Evolutionary conservation across 2,113 vertebrate genomes (phyloP).

Genomic region (Amphiprion ocellaris): DNA sequence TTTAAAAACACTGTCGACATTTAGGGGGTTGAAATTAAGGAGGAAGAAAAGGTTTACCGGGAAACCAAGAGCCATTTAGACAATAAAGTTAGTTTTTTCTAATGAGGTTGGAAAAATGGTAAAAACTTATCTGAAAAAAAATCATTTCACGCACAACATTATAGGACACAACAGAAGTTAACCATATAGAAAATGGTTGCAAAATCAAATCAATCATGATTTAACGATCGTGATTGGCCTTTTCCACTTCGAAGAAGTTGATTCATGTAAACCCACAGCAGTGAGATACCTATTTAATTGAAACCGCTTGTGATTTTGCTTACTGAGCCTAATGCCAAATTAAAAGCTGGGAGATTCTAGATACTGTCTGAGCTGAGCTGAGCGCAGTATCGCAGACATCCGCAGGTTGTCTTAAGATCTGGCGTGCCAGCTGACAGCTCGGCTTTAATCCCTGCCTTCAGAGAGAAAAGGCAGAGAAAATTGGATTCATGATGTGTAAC

Average conservation of each 20-base stretch:
- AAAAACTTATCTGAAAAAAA: neutral
- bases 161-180: slow-evolving; percentile 1
- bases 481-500: slow-evolving; percentile 84
- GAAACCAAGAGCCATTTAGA: slow-evolving; percentile 42
- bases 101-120: neutral
- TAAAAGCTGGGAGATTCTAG: slow-evolving; percentile 80
- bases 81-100: slow-evolving; percentile 24
- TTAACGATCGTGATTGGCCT: slow-evolving; percentile 54
- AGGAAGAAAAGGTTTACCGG: slow-evolving; percentile 58
- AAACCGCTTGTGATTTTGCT: slow-evolving; percentile 74
- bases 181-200: neutral
- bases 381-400: slow-evolving; percentile 73
- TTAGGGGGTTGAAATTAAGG: slow-evolving; percentile 63
- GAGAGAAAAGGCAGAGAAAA: slow-evolving; percentile 80
- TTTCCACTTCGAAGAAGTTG: slow-evolving; percentile 43
- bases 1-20: slow-evolving; percentile 68
- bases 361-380: slow-evolving; percentile 75
- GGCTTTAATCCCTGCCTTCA: slow-evolving; percentile 85
- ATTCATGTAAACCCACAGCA: slow-evolving; percentile 58
- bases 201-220: slow-evolving; percentile 1
- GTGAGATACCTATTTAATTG: slow-evolving; percentile 70
- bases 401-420: slow-evolving; percentile 76
- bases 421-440: slow-evolving; percentile 79
- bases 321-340: slow-evolving; percentile 80
- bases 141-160: neutral